Conservation (phyloP, 2,888 invertebrate genomes). For the Euproctis similis region DNA sequence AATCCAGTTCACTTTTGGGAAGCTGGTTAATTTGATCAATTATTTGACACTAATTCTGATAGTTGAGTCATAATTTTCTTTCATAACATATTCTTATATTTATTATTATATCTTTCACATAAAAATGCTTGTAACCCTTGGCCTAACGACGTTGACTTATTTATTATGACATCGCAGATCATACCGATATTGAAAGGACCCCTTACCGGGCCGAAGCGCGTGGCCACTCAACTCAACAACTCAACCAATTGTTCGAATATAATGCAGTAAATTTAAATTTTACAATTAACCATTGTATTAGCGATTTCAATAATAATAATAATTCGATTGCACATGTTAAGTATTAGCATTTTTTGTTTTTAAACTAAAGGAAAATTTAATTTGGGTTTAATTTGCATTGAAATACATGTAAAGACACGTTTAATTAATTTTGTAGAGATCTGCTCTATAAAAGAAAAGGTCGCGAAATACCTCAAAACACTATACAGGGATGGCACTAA, state of each 20-base stretch:
- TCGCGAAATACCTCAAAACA: too few species aligned
- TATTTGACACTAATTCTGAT: too few species aligned
- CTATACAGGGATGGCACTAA: too few species aligned
- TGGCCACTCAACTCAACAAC: constrained; percentile 46
- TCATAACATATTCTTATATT: too few species aligned
- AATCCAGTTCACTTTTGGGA: too few species aligned
- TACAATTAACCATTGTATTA: constrained; percentile 41
- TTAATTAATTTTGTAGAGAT: too few species aligned
- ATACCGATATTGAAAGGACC: constrained; percentile 27
- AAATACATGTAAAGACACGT: too few species aligned
- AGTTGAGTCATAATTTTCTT: too few species aligned
- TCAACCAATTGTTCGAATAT: constrained; percentile 53
- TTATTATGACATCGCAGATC: constrained; percentile 27
- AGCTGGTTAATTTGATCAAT: too few species aligned
- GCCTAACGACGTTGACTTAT: constrained; percentile 13
- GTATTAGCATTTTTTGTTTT: constrained; percentile 25
- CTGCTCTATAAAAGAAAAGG: too few species aligned
- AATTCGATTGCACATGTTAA: constrained; percentile 10
- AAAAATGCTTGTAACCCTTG: constrained; percentile 12
- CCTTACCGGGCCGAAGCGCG: constrained; percentile 38
- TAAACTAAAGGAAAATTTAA: constrained; percentile 13
- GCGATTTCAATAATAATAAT: constrained; percentile 32
- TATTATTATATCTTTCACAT: too few species aligned
- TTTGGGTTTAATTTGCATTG: constrained; percentile 2
- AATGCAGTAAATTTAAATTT: constrained; percentile 52